Evolutionary conservation across 2,888 invertebrate species (phyloP), one percentile per base, ranked within the genome.

Genomic region (Cheilosia vulpina): DNA sequence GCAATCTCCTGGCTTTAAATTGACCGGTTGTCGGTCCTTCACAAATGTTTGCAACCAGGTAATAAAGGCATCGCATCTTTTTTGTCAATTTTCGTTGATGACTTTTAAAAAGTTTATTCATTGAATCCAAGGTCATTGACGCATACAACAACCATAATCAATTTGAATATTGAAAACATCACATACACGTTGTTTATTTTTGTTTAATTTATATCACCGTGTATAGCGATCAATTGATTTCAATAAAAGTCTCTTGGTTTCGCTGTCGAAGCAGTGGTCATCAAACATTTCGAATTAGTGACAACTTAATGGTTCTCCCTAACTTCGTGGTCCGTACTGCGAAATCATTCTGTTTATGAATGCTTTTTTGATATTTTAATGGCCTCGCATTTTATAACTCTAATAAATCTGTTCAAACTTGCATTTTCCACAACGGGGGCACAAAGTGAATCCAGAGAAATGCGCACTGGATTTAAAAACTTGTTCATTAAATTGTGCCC

Each of bases 381-480:
- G 63, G 63, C 45, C n/a, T 45, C 17, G 15, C 6, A 45, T 45
- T 45, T 17, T 19, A 7, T n/a, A 9, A 1, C 38, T 9, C n/a
- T 17, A 55, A 27, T 31, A 4, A 31, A 34, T 9, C n/a, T 27
- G 6, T 27, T 27, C 7, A 27, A 6, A 7, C 27, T 27, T 7
- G 6, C 6, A 27, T 27, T 27, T 27, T 5, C 31, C 31, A 7
- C 31, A 9, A 7, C 9, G 9, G 9, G 9, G 2, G n/a, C n/a
- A n/a, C 31, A 9, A 9, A 31, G 31, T 17, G 31, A 31, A 17
- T 55, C n/a, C n/a, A 27, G 55, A 24, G 17, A 34, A 24, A 57
- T 47, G 17, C 65, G 11, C 38, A 15, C 73, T 17, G 34, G 24
- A 65, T 76, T 58, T 31, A 76, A 58, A 9, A 31, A 76, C 47